Evolutionary conservation across 2,113 vertebrate genomes (phyloP).

Genomic region (Ictalurus punctatus): DNA sequence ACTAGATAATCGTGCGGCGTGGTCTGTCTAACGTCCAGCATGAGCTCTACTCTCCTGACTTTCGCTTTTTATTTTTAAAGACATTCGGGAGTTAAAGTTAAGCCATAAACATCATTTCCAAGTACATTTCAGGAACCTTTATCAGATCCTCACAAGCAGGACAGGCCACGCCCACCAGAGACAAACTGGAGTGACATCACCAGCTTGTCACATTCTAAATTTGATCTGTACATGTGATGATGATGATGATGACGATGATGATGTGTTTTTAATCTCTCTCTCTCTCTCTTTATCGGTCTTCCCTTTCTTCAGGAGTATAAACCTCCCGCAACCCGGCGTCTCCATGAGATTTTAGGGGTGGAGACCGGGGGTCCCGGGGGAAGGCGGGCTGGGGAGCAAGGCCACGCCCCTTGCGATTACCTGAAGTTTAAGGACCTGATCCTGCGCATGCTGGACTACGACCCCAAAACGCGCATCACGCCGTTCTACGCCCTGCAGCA

Average conservation of each 20-base stretch:
- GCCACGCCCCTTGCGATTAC: slow-evolving; percentile 91
- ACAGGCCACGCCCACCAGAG: neutral
- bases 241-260: neutral
- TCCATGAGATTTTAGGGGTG: slow-evolving; percentile 91
- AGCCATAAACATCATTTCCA: neutral
- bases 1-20: neutral
- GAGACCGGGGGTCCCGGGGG: slow-evolving; percentile 92
- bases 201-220: neutral
- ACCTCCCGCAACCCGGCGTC: slow-evolving; percentile 86
- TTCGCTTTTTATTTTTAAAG: neutral
- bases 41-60: neutral
- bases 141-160: neutral
- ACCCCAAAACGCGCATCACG: slow-evolving; percentile 92
- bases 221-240: neutral
- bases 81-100: neutral
- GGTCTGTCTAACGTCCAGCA: neutral
- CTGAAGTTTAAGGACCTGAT: slow-evolving; percentile 97
- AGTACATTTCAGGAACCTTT: neutral
- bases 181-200: neutral
- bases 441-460: slow-evolving; percentile 93
- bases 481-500: slow-evolving; percentile 95
- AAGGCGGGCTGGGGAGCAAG: slow-evolving; percentile 86
- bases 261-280: slow-evolving; percentile 53
- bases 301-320: slow-evolving; percentile 83
- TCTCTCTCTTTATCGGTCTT: neutral